Base-by-base conservation (phyloP, 2,797 vertebrate species). In the Myotis daubentonii region DNA sequence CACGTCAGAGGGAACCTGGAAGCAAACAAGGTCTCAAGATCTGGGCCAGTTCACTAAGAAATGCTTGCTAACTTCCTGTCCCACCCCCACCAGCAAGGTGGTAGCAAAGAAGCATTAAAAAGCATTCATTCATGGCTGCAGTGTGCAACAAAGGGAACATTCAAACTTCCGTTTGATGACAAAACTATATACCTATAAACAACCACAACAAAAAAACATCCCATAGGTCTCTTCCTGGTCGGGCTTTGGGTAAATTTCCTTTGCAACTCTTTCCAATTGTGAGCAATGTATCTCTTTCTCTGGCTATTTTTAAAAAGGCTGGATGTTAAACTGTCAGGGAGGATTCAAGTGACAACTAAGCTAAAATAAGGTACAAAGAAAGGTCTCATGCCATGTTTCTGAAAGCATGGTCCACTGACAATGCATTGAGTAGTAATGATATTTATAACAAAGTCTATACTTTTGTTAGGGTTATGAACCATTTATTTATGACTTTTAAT, bases 401-500 rank as follows among this genome's bases (percentile, higher is more conserved):
- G 57, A 88, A 33, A 80, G 53, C 19, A 41, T 75, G 38, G 41
- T 87, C 33, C 44, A 36, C 30, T 23, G 47, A 87, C 19, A 76
- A 33, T 47, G 13, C 15, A 75, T 23, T 90, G 57, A 36, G 28
- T 65, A 71, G 51, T 41, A 81, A 41, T 81, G 38, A 81, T 33
- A 19, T 70, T 78, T 47, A 95, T 51, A 68, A 89, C 53, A 84
- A 66, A 44, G 60, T 70, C 75, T 83, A 94, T 79, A 71, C 25
- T 96, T 93, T 68, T 83, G 62, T 91, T 94, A 74, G 66, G 57
- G 33, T 79, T 96, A 92, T 94, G 86, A 94, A 91, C 96, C 84
- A 86, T 81, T 96, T 90, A 95, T 93, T 91, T 91, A 91, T 87
- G 60, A 65, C 53, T 76, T 95, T 96, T 92, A 91, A 87, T 86